Base-by-base conservation (phyloP, 2,888 invertebrate species). In the Caenorhabditis angaria region DNA sequence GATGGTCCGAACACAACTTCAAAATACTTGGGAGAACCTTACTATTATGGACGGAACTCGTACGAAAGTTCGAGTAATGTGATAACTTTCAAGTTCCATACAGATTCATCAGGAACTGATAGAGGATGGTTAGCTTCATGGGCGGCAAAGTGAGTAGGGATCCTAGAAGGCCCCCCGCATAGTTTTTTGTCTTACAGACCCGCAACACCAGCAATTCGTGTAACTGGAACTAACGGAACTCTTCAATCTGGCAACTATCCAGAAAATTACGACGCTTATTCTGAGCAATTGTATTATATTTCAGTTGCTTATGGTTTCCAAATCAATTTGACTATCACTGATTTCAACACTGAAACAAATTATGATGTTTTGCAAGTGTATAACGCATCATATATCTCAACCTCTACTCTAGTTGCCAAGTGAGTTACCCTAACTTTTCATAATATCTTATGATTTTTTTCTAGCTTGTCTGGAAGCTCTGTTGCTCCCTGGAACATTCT, bases 241-340 rank as follows among this genome's bases (percentile, higher is more conserved):
- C 59, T 71, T 28, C 62, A 65, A 8, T 71, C 70, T 32, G 95
- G 95, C 0, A 94, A 94, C 89, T 95, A 93, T 88, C 95, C 95
- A 0, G 93, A 94, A 79, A 55, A 76, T 65, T 96, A 96, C 89
- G 93, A 50, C 53, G 28, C 57, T 2, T 72, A 72, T 48, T 61
- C 67, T 2, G 72, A 72, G 53, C 72, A 67, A 25, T 29, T 72
- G n/a, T 72, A 67, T 57, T 72, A 67, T 29, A 61, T 72, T 22
- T 54, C 54, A n/a, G 70, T 51, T 18, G 57, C 63, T n/a, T 47
- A 47, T 28, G 70, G 70, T 1, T 71, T 71, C 53, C 56, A 71
- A 48, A 55, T 71, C 29, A 63, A 62, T 27, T 54, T 65, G 25
- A 70, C 57, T 18, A 54, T 65, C 32, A 61, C 61, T 24, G 65